These are phyloP conservation scores for Oopsacas minuta DNA, from an alignment of 37 sponge, comb jelly and placozoan genomes.

Conservation along the genomic window DNA sequence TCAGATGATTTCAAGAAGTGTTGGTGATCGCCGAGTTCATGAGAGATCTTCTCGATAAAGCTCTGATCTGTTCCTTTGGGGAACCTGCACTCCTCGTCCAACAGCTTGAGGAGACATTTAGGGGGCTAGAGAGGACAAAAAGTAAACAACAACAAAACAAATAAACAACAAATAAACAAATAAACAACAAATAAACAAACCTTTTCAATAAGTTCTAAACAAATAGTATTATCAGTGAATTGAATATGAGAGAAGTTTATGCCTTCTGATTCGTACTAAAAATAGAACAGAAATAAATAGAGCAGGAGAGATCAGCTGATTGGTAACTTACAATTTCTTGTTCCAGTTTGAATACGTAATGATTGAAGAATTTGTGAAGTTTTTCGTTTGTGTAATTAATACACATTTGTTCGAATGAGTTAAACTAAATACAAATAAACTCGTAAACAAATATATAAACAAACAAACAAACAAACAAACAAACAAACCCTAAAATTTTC, in stretches of 20 bases:
- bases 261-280: conserved; percentile 71
- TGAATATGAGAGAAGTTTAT: conserved; percentile 82
- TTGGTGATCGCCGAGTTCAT: conserved; percentile 44
- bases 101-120: conserved; percentile 69
- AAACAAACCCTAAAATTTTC: conserved; percentile 68
- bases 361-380: conserved; percentile 91
- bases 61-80: conserved; percentile 76
- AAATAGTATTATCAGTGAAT: conserved; percentile 87
- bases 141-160: not conserved
- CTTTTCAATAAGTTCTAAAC: conserved; percentile 85
- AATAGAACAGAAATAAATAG: not conserved
- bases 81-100: conserved; percentile 86
- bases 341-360: conserved; percentile 79
- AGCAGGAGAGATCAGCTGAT: no score
- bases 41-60: conserved; percentile 69
- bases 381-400: conserved; percentile 96
- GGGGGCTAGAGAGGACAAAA: conserved; percentile 34
- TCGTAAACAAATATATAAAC: not conserved
- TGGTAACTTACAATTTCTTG: conserved; percentile 70
- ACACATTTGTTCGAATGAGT: conserved; percentile 93
- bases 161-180: not conserved
- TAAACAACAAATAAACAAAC: not conserved
- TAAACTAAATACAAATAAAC: conserved; percentile 31
- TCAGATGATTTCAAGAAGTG: conserved; percentile 64
- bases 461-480: not conserved